Evolutionary conservation across 2,888 invertebrate species (phyloP), one percentile per base, ranked within the genome.

Genomic region (Melanophora roralis): DNA sequence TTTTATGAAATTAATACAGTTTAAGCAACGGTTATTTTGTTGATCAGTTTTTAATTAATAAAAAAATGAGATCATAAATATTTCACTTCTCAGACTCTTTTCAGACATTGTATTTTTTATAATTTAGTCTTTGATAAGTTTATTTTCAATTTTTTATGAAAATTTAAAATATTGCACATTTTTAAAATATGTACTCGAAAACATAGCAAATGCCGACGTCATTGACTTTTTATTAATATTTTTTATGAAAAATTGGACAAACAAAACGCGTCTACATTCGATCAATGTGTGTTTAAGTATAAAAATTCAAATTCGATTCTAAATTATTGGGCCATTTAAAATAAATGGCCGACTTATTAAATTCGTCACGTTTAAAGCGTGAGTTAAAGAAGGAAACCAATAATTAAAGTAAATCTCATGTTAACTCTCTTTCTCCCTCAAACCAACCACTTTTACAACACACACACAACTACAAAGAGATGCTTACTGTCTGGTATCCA

Each of bases 231-330:
- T 32, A 19, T 14, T 36, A 21, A 0, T 36, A 23, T 47, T 32
- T 49, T 59, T 55, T 34, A n/a, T n/a, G n/a, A n/a, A n/a, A 23
- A 49, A 16, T 51, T 11, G 32, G 40, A n/a, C 36, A 19, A 19
- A 64, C n/a, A 64, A 76, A 69, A 84, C 83, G 86, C 86, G 87
- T 87, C 87, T 81, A 81, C 55, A 73, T 76, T 60, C 82, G 67
- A 79, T 77, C 83, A 81, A 82, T 72, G 82, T 79, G 69, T 67
- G 69, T 79, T 83, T 79, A 78, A 81, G 82, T 88, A 86, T 88
- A 87, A 87, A 87, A 86, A 87, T 86, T 86, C 86, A 84, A 86
- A 87, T 86, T 85, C 84, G 86, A 86, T 87, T 86, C 86, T 84
- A 84, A 86, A 87, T 83, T 83, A 83, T 81, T 82, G 83, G 83